Evolutionary conservation across 1,140 invertebrate species (phyloP).

Genomic region (Drosophila kikkawai): DNA sequence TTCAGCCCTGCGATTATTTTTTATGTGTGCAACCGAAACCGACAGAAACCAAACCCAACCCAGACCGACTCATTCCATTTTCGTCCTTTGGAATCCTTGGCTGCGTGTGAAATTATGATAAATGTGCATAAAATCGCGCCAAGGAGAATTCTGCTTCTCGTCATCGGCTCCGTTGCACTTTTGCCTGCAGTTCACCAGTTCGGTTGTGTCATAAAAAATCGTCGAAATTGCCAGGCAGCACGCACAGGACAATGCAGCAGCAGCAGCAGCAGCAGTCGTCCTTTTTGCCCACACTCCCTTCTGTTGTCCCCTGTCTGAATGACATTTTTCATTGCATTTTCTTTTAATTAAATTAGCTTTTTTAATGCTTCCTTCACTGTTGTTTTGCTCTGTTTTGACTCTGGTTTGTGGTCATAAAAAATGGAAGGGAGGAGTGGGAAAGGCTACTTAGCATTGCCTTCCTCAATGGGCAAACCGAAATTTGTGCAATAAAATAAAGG

Average conservation of each 20-base stretch:
- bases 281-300: not conserved
- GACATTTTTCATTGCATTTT: conserved; percentile 81
- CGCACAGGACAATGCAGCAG: conserved; percentile 71
- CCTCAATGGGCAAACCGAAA: conserved; percentile 22
- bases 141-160: conserved; percentile 56
- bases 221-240: conserved; percentile 73
- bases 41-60: conserved; percentile 52
- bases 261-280: conserved; percentile 40
- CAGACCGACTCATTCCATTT: conserved; percentile 50
- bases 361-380: conserved; percentile 67
- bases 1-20: conserved; percentile 65
- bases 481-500: conserved; percentile 30
- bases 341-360: conserved; percentile 83
- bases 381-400: conserved; percentile 58
- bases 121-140: conserved; percentile 82
- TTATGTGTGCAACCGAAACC: conserved; percentile 64
- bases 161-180: conserved; percentile 54
- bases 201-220: conserved; percentile 74
- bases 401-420: conserved; percentile 53
- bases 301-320: conserved; percentile 44
- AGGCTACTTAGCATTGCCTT: conserved; percentile 31
- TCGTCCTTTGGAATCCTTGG: conserved; percentile 50
- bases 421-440: not conserved
- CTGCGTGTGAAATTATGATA: conserved; percentile 83
- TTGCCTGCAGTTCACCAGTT: conserved; percentile 52